Base-by-base conservation (phyloP, 2,888 invertebrate species). In the Oegoconia quadripuncta region DNA sequence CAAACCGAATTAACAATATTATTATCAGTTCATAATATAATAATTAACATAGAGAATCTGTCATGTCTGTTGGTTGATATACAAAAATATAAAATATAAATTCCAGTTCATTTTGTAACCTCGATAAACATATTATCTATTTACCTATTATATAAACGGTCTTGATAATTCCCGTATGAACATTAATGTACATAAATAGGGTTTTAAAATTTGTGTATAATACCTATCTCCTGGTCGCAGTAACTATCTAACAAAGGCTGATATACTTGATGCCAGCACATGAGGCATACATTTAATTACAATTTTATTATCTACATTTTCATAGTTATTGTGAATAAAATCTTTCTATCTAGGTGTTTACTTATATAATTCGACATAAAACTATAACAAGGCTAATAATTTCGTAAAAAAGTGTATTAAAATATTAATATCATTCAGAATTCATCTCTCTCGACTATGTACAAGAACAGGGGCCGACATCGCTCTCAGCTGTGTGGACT, bases 361-460 rank as follows among this genome's bases (percentile, higher is more conserved):
- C 56, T 61, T 50, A 51, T 64, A 67, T 33, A 22, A 56, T 64
- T 74, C 55, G 63, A 73, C 55, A 59, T 71, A 63, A 48, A 64
- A 54, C 53, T 69, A 66, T 71, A 68, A 64, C 55, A 74, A 55
- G 59, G 60, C 73, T 75, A 74, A 71, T 64, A 68, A 57, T 69
- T 66, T 71, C 66, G 72, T 81, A 78, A 74, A 76, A 74, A 74
- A 62, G 55, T 69, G 61, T 81, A 83, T 71, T 80, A 81, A 79
- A 82, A 82, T 79, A 82, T 77, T 68, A 79, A 74, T 79, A 78
- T 77, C 77, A 77, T 81, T 80, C 80, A 80, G 71, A 77, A 67
- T 67, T 75, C 73, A 70, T 64, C 51, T 63, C 74, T 78, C 75
- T 79, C 80, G 71, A 49, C 49, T 71, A 65, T 73, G 49, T 72